Conservation (phyloP, 2,113 vertebrate genomes). For the Antigone vipio region DNA sequence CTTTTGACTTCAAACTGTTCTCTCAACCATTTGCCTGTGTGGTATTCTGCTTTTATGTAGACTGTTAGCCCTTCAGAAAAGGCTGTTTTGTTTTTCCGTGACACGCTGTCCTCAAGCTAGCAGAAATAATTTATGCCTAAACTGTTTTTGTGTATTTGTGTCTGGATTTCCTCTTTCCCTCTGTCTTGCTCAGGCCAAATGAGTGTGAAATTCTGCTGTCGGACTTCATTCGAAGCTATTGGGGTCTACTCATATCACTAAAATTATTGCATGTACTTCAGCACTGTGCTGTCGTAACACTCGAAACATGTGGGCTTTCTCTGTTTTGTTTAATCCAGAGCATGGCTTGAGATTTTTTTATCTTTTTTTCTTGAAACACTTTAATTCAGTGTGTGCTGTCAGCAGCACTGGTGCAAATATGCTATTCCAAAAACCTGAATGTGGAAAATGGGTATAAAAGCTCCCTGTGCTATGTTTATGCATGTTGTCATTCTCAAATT, state of each 20-base stretch:
- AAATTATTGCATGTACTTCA: not conserved
- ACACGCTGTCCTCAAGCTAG: fast-evolving
- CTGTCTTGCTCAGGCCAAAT: not conserved
- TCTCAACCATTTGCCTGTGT: fast-evolving
- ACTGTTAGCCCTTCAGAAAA: not conserved
- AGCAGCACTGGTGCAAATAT: fast-evolving
- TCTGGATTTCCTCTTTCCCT: not conserved
- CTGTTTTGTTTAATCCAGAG: not conserved
- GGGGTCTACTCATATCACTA: not conserved
- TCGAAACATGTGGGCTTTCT: not conserved
- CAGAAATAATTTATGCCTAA: not conserved
- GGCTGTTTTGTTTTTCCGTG: too few relatives aligned
- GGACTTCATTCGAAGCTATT: not conserved
- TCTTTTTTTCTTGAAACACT: not conserved
- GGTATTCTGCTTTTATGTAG: not conserved
- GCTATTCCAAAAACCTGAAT: not conserved
- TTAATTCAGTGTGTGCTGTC: too few relatives aligned
- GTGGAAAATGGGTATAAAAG: not conserved
- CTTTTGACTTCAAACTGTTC: not conserved
- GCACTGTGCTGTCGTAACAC: not conserved
- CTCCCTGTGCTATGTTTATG: fast-evolving
- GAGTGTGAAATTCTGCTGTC: not conserved
- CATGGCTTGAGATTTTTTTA: not conserved
- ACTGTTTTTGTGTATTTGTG: not conserved
- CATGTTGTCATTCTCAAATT: not conserved